Evolutionary conservation across 2,797 vertebrate species (phyloP), one percentile per base, ranked within the genome.

Genomic region (Brachyalestes nurse): DNA sequence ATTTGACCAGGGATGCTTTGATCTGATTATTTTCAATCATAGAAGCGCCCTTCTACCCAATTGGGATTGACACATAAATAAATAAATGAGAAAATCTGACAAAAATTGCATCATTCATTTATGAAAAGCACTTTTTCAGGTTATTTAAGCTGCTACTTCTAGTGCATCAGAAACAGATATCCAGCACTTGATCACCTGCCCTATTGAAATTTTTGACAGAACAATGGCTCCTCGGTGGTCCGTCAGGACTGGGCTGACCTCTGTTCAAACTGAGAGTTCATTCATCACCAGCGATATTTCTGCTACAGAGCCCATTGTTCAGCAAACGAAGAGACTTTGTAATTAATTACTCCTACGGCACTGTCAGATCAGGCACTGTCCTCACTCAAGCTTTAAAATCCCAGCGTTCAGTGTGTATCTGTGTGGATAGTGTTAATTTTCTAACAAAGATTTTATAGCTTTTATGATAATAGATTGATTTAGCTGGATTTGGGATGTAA

Each of bases 161-260:
- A 66, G 5, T 9, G 10, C 64, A n/a, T 17, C n/a, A 12, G 17
- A 21, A 66, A 42, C 1, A 66, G 38, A 66, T 42, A n/a, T n/a
- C 42, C 64, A 66, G 64, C 64, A n/a, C 38, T 9, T 71, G 55
- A 81, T 75, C 49, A 51, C 45, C 64, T n/a, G 8, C 38, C 21
- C 19, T 21, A n/a, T 6, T 45, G 64, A 47, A 47, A 47, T 4
- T 9, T 47, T 47, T 47, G n/a, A 42, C 19, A 21, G 38, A 45
- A 45, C 38, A 66, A 5, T n/a, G 38, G 19, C 38, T 66, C 12
- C 9, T 17, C 21, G 38, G 64, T 2, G 19, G 64, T 40, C 64
- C 64, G 4, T 45, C 38, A 19, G 38, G 64, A 66, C 38, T 42
- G 64, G 64, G 4, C 38, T 21, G 64, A n/a, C 38, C 64, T 66